Evolutionary conservation across 2,888 invertebrate species (phyloP).

Genomic region (Alviniconcha strummeri): DNA sequence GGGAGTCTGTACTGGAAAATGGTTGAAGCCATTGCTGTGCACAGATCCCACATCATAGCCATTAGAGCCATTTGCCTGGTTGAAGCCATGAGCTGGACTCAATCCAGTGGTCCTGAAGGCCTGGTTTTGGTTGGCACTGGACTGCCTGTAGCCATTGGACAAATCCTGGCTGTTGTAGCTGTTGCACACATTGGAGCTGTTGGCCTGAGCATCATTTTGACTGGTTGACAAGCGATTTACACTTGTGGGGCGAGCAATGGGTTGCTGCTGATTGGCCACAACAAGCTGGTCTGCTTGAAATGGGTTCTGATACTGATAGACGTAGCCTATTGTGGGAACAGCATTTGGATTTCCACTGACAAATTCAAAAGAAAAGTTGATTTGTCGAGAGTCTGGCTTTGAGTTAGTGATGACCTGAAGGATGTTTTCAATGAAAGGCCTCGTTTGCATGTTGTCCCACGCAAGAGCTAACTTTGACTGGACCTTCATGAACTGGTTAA

Average conservation of each 20-base stretch:
- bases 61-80: background rate
- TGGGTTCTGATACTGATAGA: no score
- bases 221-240: background rate
- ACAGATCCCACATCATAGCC: background rate
- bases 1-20: background rate
- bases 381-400: slow-evolving; percentile 84
- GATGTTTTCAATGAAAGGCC: slow-evolving; percentile 93
- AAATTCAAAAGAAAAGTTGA: slow-evolving; percentile 86
- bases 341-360: slow-evolving; percentile 79
- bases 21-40: slow-evolving; percentile 11
- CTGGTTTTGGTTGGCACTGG: background rate
- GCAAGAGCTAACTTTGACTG: slow-evolving; percentile 86
- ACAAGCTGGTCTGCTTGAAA: background rate
- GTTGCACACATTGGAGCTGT: background rate
- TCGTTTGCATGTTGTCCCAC: slow-evolving; percentile 93
- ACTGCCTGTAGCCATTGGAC: slow-evolving; percentile 2
- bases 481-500: slow-evolving; percentile 79
- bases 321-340: background rate
- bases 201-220: background rate
- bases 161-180: no score
- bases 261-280: background rate
- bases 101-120: background rate
- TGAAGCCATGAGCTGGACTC: background rate
- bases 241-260: slow-evolving; percentile 21
- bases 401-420: slow-evolving; percentile 88